These are phyloP conservation scores for Sinocyclocheilus grahami DNA, from an alignment of 2,113 vertebrate genomes.

Conservation along the genomic window DNA sequence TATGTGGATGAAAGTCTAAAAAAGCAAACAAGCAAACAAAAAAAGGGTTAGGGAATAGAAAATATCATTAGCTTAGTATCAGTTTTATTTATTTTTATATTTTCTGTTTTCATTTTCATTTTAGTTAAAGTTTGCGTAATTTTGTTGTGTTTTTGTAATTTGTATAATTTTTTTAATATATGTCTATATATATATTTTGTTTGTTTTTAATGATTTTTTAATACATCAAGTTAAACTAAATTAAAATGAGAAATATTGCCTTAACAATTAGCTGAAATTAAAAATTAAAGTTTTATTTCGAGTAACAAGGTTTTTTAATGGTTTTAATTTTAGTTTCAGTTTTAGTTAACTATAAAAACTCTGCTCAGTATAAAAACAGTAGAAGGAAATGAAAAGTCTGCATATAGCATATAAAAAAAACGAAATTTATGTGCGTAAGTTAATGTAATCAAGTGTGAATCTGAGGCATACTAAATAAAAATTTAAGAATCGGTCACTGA, in stretches of 20 bases:
- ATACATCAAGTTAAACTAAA: too few species aligned
- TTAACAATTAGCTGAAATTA: too few species aligned
- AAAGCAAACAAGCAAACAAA: not conserved
- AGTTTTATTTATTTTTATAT: not conserved
- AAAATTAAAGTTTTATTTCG: too few species aligned
- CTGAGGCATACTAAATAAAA: not conserved
- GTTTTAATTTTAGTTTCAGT: not conserved
- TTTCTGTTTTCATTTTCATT: not conserved
- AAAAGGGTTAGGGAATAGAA: not conserved
- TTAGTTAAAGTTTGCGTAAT: not conserved
- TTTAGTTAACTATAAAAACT: not conserved
- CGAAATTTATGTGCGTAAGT: not conserved
- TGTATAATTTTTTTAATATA: too few species aligned
- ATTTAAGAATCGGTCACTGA: not conserved
- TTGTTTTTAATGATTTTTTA: not conserved
- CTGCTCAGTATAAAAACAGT: not conserved
- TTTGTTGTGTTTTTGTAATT: not conserved
- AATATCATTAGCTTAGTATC: not conserved
- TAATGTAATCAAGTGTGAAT: not conserved
- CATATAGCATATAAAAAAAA: not conserved
- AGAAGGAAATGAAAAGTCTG: not conserved
- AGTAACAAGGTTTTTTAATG: too few species aligned
- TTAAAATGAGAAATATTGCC: too few species aligned
- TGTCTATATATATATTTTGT: too few species aligned
- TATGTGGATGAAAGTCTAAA: not conserved